Evolutionary conservation across 1,140 invertebrate genomes (phyloP), one percentile per base, ranked within the genome.

Genomic region (Drosophila sechellia): DNA sequence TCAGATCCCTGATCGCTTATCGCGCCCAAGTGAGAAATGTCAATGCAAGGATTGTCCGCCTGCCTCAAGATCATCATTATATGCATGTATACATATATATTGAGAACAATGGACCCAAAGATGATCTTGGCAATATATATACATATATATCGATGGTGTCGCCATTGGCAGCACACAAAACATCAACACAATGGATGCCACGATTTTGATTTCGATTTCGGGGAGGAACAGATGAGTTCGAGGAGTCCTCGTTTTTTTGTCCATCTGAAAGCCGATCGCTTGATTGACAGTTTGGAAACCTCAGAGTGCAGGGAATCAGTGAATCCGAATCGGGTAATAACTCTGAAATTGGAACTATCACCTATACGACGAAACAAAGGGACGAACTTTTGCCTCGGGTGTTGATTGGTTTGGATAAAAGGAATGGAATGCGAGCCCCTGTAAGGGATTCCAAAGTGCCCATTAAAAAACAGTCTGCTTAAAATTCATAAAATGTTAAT

Each of bases 11-110:
- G 57, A 58, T 77, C 40, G 49, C 73, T 61, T 77, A 77, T 77
- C 63, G 74, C 55, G 50, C 63, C 73, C 72, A 66, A 76, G 73
- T 76, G 71, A 76, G 71, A 76, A 76, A 74, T 76, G 54, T 76
- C 73, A 76, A 59, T 65, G 73, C 64, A 40, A 68, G 66, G 66
- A 66, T 66, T 69, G 61, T 66, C 12, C 37, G 58, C 35, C 34
- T 4, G 25, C 17, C 43, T 40, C 60, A 43, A 37, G 22, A 71
- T 71, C 27, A 49, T 40, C 43, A 70, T 59, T 53, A 52, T 40
- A 46, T 12, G 11, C 3, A 35, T 31, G 4, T 17, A 8, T 20
- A 12, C 22, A 10, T 31, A 11, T 52, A 8, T 37, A 35, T 13
- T 5, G 25, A 10, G 31, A 31, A 70, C 68, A 70, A 70, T 70